These are phyloP conservation scores for Drosophila bipectinata DNA, from an alignment of 1,140 invertebrate species.

Conservation along the genomic window DNA sequence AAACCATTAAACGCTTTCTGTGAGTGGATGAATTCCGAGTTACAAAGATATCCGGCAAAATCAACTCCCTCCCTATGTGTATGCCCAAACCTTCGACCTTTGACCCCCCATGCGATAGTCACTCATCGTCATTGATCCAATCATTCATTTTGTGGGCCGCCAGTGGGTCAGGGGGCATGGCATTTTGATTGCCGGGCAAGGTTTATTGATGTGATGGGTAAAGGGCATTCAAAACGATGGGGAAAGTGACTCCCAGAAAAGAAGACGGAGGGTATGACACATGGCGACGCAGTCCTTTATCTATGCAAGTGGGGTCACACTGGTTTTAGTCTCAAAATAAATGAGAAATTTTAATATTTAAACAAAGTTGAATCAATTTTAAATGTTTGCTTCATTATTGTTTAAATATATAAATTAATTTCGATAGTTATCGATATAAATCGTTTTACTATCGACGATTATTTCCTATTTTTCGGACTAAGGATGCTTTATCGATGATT, in stretches of 20 bases:
- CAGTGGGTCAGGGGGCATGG: constrained; percentile 6
- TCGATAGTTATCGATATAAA: too few species aligned
- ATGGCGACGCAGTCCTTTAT: constrained; percentile 17
- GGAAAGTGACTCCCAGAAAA: constrained; percentile 1
- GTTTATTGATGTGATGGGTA: constrained; percentile 10
- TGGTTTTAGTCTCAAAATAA: background rate
- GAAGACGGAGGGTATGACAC: too few species aligned
- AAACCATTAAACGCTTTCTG: constrained; percentile 66
- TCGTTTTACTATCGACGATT: too few species aligned
- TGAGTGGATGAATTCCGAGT: constrained; percentile 6
- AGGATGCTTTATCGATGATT: too few species aligned
- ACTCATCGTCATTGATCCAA: constrained; percentile 73
- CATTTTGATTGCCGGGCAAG: constrained; percentile 56
- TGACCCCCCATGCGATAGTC: constrained; percentile 18
- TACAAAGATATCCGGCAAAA: constrained; percentile 7
- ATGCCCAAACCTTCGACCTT: constrained; percentile 7
- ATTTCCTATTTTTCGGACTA: too few species aligned
- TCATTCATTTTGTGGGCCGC: constrained; percentile 61
- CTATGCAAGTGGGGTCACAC: constrained; percentile 11
- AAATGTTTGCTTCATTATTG: too few species aligned
- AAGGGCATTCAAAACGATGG: constrained; percentile 5
- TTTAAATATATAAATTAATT: too few species aligned
- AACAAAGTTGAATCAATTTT: too few species aligned
- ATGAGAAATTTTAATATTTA: background rate
- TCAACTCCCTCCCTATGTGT: background rate